A percentile compares a stretch with the other conserved stretches of the same genome.
phyloP scores from a whole-genome alignment of 53 echinoderm and acorn worm genomes.

The Holothuria scabra region DNA sequence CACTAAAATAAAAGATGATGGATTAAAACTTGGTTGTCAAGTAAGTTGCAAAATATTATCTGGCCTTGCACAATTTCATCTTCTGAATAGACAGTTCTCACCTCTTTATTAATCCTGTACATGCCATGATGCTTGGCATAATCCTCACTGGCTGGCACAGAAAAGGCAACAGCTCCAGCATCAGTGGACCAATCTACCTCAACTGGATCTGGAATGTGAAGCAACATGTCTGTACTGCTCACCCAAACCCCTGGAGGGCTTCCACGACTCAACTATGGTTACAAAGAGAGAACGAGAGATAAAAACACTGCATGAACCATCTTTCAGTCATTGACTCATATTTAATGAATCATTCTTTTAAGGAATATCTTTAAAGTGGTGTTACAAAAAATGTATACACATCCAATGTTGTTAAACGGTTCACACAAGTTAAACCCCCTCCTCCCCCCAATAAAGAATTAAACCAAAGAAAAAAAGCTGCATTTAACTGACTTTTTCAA shows the following conservation, averaged over 20 bases:
- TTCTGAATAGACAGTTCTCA: slow-evolving; percentile 3
- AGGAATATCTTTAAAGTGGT: background rate
- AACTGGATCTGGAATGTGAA: slow-evolving; percentile 57
- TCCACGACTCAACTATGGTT: slow-evolving; percentile 65
- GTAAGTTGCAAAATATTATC: too few relatives aligned
- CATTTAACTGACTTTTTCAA: too few relatives aligned
- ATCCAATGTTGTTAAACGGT: background rate
- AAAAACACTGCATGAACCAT: background rate
- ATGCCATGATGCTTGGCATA: slow-evolving; percentile 96
- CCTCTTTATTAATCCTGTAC: slow-evolving; percentile 76
- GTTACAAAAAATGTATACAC: too few relatives aligned
- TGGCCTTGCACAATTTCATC: too few relatives aligned
- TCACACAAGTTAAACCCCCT: too few relatives aligned
- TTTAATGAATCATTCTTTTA: too few relatives aligned
- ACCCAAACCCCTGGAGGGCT: slow-evolving; percentile 94
- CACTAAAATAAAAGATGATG: too few relatives aligned
- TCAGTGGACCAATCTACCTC: slow-evolving; percentile 73
- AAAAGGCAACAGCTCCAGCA: slow-evolving; percentile 65
- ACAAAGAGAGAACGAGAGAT: background rate
- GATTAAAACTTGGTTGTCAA: too few relatives aligned
- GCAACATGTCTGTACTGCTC: slow-evolving; percentile 91
- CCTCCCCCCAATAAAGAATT: too few relatives aligned
- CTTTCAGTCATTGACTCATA: background rate
- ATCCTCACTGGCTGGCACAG: slow-evolving; percentile 74
- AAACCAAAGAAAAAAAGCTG: too few relatives aligned